Percentiles rank a stretch among this genome's conserved stretches.
phyloP scores from a whole-genome alignment of 2,888 invertebrate species.

The Caenorhabditis sp. region DNA sequence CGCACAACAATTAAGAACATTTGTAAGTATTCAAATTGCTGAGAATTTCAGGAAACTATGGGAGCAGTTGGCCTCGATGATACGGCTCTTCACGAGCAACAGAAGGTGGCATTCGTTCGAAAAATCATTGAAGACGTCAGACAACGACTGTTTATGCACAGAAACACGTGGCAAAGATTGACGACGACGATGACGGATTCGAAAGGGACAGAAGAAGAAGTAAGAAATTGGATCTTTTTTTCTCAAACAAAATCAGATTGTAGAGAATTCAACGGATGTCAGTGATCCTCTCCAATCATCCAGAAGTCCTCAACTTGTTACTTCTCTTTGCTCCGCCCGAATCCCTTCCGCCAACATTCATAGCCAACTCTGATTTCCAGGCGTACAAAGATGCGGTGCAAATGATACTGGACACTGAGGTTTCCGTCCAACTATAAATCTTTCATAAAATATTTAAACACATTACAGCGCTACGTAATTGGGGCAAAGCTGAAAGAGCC shows the following conservation, averaged over 20 bases:
- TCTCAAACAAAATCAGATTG: not conserved
- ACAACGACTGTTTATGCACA: slow-evolving; percentile 50
- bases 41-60: no score
- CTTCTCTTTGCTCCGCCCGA: slow-evolving; percentile 32
- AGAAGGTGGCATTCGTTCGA: slow-evolving; percentile 5
- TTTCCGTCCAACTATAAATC: no score
- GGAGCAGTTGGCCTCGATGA: no score
- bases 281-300: slow-evolving; percentile 10
- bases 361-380: not conserved
- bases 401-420: slow-evolving; percentile 50
- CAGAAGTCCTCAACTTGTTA: slow-evolving; percentile 22
- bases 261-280: slow-evolving; percentile 23
- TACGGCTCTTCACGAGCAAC: not conserved
- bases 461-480: slow-evolving; percentile 32
- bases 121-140: slow-evolving; percentile 38
- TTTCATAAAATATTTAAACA: no score
- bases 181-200: slow-evolving; percentile 5
- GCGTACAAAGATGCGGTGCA: slow-evolving; percentile 30
- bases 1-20: no score
- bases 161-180: slow-evolving; percentile 19
- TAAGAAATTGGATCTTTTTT: not conserved
- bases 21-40: not conserved
- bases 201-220: slow-evolving; percentile 4
- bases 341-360: slow-evolving; percentile 4
- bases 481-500: slow-evolving; percentile 23